Evolutionary conservation across 2,888 invertebrate genomes (phyloP), one percentile per base, ranked within the genome.

Genomic region (Andrena flavipes): DNA sequence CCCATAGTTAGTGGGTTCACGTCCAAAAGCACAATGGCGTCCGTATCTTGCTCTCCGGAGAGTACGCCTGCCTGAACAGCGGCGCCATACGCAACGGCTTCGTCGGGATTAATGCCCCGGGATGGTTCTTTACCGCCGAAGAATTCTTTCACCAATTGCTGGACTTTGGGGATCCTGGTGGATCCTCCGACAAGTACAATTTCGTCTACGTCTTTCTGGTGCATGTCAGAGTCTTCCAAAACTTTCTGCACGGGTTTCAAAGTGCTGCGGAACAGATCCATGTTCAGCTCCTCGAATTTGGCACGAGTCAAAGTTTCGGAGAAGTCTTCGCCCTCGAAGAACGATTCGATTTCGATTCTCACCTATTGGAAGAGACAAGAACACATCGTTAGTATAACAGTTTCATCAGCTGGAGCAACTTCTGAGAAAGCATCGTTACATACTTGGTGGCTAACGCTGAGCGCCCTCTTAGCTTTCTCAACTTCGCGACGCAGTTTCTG

Each of bases 1-100:
- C 99, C 99, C 97, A 99, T 96, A 87, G 99, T 99, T 87, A 99
- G 96, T 88, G 99, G 99, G 94, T 99, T 99, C 73, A 99, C 99
- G 94, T 99, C 99, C 85, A 99, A 96, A 81, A 99, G 96, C 0
- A 99, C 98, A 88, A 99, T 97, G 74, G 99, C 99, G 90, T 98
- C 98, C 1, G 99, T 99, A 93, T 98, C 98, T 94, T 99, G 98
- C 95, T 99, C 99, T 72, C 99, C 99, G 82, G 98, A 98, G 80
- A 99, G 96, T 1, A 99, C 99, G 90, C 99, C 99, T 92, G 99
- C 99, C 95, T 99, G 99, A 8, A 99, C 99, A 87, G 99, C 99
- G 59, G 99, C 99, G 92, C 99, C 99, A 93, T 99, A 99, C 67
- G 99, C 99, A 77, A 99, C 99, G 90, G 99, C 99, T 94, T 99